Conservation (phyloP, 1,140 invertebrate species). For the Adoxophyes honmai region DNA sequence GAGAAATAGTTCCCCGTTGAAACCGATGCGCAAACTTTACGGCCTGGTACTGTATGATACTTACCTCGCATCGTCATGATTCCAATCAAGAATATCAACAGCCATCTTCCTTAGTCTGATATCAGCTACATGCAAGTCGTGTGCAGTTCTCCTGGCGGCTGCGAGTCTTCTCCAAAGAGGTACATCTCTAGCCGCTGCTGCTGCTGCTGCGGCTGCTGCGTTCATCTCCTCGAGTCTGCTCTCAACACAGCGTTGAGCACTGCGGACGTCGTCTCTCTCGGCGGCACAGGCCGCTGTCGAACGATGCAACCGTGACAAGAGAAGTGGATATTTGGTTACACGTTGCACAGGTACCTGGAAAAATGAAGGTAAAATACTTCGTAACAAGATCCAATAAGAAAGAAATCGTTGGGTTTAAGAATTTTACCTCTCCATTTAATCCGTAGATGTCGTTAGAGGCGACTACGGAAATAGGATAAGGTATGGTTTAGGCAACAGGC, state of each 20-base stretch:
- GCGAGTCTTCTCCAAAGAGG: constrained; percentile 93
- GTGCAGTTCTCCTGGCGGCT: constrained; percentile 83
- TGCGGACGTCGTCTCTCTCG: constrained; percentile 86
- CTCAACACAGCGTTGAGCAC: constrained; percentile 95
- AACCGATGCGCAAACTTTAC: no score
- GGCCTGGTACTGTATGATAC: no score
- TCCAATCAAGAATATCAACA: constrained; percentile 94
- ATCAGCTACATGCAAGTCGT: constrained; percentile 90
- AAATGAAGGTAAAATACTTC: constrained; percentile 21
- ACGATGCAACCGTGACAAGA: constrained; percentile 93
- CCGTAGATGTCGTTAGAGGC: no score
- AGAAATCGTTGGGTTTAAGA: no score
- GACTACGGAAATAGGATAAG: no score
- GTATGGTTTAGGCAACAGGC: no score
- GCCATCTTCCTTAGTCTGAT: constrained; percentile 94
- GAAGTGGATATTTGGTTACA: constrained; percentile 94
- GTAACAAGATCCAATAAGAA: no score
- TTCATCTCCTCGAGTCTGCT: constrained; percentile 96
- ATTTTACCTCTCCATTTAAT: no score
- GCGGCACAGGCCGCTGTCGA: constrained; percentile 91
- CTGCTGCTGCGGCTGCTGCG: constrained; percentile 93
- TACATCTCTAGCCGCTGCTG: constrained; percentile 87
- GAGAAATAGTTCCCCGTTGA: no score
- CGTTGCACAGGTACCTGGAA: constrained; percentile 90
- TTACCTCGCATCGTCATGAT: constrained; percentile 90